Percentiles rank a stretch among this genome's conserved stretches.
phyloP scores from a whole-genome alignment of 1,140 invertebrate genomes.

The Lepidurus packardi region DNA sequence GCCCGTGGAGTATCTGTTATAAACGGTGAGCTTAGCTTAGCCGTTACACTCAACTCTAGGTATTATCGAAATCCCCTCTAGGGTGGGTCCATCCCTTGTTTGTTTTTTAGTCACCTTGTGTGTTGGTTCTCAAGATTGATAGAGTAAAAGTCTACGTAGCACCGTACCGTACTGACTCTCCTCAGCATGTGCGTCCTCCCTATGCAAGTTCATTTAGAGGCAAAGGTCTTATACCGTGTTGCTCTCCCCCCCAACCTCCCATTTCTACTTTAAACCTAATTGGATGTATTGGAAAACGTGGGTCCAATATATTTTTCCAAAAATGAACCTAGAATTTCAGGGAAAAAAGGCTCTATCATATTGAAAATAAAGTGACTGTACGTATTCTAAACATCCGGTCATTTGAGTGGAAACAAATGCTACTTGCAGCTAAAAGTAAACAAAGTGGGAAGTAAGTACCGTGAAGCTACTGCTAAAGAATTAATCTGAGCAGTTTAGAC shows the following conservation, averaged over 20 bases:
- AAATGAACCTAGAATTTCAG: not conserved
- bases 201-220: slow-evolving; percentile 16
- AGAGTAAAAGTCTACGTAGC: not conserved
- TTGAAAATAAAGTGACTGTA: not conserved
- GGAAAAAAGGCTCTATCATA: not conserved
- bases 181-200: not conserved
- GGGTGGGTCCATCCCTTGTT: not conserved
- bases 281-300: not conserved
- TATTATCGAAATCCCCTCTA: not conserved
- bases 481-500: no score
- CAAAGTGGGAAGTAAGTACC: no score
- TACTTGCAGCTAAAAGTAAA: no score
- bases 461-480: no score
- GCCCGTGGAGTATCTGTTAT: no score
- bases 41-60: not conserved
- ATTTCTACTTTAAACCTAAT: not conserved
- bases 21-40: no score
- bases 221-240: not conserved
- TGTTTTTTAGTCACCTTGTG: not conserved
- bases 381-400: no score
- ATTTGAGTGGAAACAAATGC: no score
- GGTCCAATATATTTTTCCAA: not conserved
- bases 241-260: not conserved
- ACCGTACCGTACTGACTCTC: not conserved
- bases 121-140: not conserved